Base-by-base conservation (phyloP, 2,113 vertebrate species). In the Tupaia tana region DNA sequence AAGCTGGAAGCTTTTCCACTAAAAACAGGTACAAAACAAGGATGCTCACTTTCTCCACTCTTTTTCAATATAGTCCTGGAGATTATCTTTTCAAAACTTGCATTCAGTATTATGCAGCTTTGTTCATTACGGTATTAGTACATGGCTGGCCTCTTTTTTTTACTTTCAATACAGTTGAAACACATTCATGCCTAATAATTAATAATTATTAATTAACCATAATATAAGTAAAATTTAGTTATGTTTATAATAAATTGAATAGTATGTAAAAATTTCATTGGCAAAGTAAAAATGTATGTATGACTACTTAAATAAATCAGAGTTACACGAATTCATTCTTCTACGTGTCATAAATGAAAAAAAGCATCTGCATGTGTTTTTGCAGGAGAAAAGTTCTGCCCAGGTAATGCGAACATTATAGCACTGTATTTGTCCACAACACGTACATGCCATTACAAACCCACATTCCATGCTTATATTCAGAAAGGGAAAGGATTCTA, bases 331-430 rank as follows among this genome's bases (percentile, higher is more conserved):
- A 86, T 81, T 71, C 3, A 43, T 69, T 71, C 20, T 74, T 43
- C 15, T 31, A 54, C 43, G 64, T 54, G 10, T 56, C 25, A 18
- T 29, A 73, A 69, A 14, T 52, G 22, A 52, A 67, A 69, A 1
- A 84, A 86, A 8, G 43, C 27, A 31, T 24, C 13, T 58, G 52
- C 8, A 27, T 31, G 18, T 34, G n/a, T 43, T 34, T 77, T 83
- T 67, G 8, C 24, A 29, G 22, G 25, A 3, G n/a, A 58, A 20
- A 59, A 31, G 24, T 31, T 27, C 8, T 66, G 2, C 7, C 56
- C 4, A 52, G 13, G 16, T 54, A 24, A 9, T 11, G 43, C 4
- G 0, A 6, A 0, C 6, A 9, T 52, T 9, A 1, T 34, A 64
- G 25, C 2, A 3, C 2, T 74, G 9, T 5, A 34, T 24, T 24